Evolutionary conservation across 1,140 invertebrate species (phyloP).

Genomic region (Coelopa frigida): DNA sequence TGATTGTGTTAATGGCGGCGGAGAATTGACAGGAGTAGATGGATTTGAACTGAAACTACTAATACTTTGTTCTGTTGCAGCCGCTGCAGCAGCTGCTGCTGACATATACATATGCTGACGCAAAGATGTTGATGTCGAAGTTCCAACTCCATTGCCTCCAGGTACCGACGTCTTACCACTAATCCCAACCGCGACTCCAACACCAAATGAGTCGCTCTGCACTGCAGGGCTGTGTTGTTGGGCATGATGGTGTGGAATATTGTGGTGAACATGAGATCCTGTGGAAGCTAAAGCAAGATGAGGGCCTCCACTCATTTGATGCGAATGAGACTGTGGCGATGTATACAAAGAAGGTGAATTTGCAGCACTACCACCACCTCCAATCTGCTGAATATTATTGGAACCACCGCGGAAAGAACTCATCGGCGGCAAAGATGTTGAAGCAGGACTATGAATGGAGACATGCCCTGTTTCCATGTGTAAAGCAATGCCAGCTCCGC

Average conservation of each 20-base stretch:
- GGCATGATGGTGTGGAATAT: constrained; percentile 44
- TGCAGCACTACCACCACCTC: constrained; percentile 23
- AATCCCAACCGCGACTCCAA: constrained; percentile 52
- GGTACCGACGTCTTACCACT: constrained; percentile 20
- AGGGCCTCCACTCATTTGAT: too few species aligned
- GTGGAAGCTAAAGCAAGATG: constrained; percentile 45
- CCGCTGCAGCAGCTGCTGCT: constrained; percentile 15
- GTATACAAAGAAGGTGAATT: constrained; percentile 36
- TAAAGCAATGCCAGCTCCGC: constrained; percentile 17
- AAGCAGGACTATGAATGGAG: constrained; percentile 35
- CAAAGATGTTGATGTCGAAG: constrained; percentile 28
- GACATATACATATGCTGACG: constrained; percentile 42
- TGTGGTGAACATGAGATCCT: constrained; percentile 49
- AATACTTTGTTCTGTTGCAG: constrained; percentile 66
- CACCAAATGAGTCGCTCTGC: constrained; percentile 61
- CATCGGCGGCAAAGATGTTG: constrained; percentile 84
- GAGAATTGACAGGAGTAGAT: constrained; percentile 78
- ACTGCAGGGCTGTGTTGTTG: constrained; percentile 45
- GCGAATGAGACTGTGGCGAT: constrained; percentile 49
- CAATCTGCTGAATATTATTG: constrained; percentile 46
- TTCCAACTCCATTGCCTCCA: constrained; percentile 56
- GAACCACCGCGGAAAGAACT: constrained; percentile 74
- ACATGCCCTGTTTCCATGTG: constrained; percentile 24
- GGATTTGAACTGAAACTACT: constrained; percentile 91
- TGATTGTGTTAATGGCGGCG: constrained; percentile 63